phyloP scores from a whole-genome alignment of 2,888 invertebrate species.

The Philaethria dido region DNA sequence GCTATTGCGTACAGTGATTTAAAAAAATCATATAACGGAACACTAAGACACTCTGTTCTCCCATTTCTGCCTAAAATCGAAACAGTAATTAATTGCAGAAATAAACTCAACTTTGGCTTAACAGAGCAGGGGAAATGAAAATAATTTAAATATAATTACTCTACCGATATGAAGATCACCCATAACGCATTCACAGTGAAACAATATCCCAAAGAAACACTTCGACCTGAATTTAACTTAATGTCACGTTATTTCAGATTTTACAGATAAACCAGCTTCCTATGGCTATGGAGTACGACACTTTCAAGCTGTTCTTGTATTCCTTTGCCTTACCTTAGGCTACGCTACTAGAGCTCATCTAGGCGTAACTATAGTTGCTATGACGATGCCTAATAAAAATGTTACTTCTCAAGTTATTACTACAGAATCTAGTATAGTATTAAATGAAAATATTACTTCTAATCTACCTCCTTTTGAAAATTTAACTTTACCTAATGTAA shows the following conservation, averaged over 20 bases:
- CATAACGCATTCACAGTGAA: no score
- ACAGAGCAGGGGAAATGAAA: no score
- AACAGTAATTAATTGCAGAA: no score
- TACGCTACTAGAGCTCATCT: constrained; percentile 58
- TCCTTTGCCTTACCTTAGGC: constrained; percentile 49
- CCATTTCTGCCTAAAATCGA: no score
- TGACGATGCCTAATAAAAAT: constrained; percentile 50
- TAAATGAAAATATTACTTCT: constrained; percentile 9
- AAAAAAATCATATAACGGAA: no score
- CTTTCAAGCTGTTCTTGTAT: constrained; percentile 53
- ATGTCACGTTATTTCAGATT: constrained; percentile 45
- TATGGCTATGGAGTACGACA: constrained; percentile 64
- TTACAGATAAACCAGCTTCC: constrained; percentile 32
- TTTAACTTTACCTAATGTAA: not conserved
- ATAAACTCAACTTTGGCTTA: no score
- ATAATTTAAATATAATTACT: no score
- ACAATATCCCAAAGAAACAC: no score
- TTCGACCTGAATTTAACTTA: no score
- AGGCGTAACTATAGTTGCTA: constrained; percentile 64
- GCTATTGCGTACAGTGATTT: no score
- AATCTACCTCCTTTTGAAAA: not conserved
- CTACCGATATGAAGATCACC: no score
- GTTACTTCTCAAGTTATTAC: not conserved
- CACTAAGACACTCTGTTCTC: no score
- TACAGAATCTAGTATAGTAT: not conserved